Percentiles rank a stretch among this genome's conserved stretches.
These are phyloP conservation scores for Schizothorax lantsangensis DNA, from an alignment of 2,797 vertebrate genomes.

Conservation along the genomic window DNA sequence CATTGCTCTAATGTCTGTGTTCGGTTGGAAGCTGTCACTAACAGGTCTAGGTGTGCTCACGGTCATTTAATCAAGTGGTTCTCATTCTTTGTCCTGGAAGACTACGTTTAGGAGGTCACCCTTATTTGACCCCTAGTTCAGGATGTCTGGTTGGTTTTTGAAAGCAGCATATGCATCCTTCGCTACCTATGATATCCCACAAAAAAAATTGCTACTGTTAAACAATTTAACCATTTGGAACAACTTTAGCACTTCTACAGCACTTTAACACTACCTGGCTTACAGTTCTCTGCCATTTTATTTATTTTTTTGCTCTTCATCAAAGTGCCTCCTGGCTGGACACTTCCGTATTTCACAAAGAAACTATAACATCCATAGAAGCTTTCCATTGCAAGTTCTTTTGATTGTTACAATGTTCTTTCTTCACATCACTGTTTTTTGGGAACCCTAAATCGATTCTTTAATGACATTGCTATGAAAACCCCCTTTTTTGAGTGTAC, in stretches of 20 bases:
- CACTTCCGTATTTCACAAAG: background rate
- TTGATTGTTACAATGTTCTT: background rate
- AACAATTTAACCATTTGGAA: background rate
- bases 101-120: background rate
- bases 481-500: background rate
- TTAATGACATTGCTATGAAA: background rate
- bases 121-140: constrained; percentile 1
- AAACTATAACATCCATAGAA: background rate
- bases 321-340: background rate
- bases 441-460: background rate
- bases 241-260: background rate
- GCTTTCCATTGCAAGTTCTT: background rate
- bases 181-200: background rate
- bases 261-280: background rate
- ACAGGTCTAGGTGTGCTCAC: background rate
- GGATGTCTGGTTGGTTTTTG: background rate
- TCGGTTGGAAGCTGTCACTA: background rate
- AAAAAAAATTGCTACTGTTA: background rate
- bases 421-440: background rate
- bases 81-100: background rate
- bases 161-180: background rate
- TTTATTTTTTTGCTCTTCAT: background rate
- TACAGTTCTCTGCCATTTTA: background rate
- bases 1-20: background rate
- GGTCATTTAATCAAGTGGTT: background rate